Base-by-base conservation (phyloP, 2,888 invertebrate species). In the Abscondita cerata region DNA sequence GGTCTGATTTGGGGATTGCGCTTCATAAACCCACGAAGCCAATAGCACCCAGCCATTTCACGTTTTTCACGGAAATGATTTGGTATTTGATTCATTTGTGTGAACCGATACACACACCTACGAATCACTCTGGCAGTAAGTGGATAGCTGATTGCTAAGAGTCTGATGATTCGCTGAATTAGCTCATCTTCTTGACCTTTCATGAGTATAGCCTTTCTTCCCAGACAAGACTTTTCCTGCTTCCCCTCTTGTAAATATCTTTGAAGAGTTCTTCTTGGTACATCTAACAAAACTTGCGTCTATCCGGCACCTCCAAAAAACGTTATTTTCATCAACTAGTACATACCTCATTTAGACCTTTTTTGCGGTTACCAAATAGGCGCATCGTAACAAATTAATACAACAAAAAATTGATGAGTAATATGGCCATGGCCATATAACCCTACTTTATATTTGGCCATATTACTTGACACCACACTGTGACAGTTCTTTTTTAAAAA, bases 1-100 rank as follows among this genome's bases (percentile, higher is more conserved):
- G 52, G 65, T 16, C 66, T 33, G 33, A 73, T 61, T 48, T 64
- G 53, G 13, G 62, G 56, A 46, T 72, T 25, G 1, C 38, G 18
- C 73, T 12, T 53, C 38, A n/a, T 41, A 68, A 67, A 53, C 4
- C 18, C 25, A 1, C 19, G 20, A 9, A 52, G 34, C 56, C 56
- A 56, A 12, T 50, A 36, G 9, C 34, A 20, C 1, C 54, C 50
- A 9, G 54, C 60, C 34, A 50, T 18, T 20, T 34, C 2, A 1
- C 8, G 18, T 13, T 6, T 12, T 6, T 36, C 1, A 2, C 15
- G 13, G 15, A 53, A 53, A 34, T 11, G 41, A 15, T 52, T 38
- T n/a, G n/a, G 12, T 16, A 48, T 46, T 4, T 25, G 19, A 25
- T 48, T 8, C 8, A n/a, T 12, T n/a, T n/a, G 5, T 6, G 46